Base-by-base conservation (phyloP, 1,140 invertebrate species). In the Neomicropteryx cornuta region DNA sequence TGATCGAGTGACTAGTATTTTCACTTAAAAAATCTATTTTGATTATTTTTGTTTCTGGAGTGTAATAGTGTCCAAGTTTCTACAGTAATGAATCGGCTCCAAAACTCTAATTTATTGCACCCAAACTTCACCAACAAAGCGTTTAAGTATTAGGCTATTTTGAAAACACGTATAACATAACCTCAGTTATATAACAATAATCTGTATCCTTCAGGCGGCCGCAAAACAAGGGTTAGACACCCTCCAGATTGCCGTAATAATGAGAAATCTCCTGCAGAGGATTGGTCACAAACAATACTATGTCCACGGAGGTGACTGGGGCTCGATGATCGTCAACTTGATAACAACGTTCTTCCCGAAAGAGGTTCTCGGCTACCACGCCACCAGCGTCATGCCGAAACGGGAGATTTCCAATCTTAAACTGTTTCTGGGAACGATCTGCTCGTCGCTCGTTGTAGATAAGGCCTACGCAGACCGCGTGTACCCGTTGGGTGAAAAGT, bases 221-320 rank as follows among this genome's bases (percentile, higher is more conserved):
- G 46, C 60, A 1, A 69, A 71, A 58, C 70, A 71, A 4, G 81
- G 81, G 3, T 53, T 85, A 16, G 72, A 76, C 20, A 46, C 68
- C 2, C 50, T 70, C 11, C 62, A 87, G 58, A 75, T 84, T 2
- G 78, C 79, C 0, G 66, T 83, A 1, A 65, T 95, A 21, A 75
- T 94, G 49, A 74, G 80, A 35, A 88, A 86, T 52, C 58, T 96
- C 1, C 94, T 96, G 91, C 48, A 70, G 8, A 71, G 84, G 31
- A 58, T 96, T 4, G 83, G 83, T 0, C 72, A 76, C 50, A 49
- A 80, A 1, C 74, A 79, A 46, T 96, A 80, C 55, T 81, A 87
- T 29, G 60, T 82, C 0, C 90, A 94, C 60, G 88, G 87, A 8
- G 87, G 87, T 5, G 89, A 94, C 51, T 78, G 81, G 77, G 86